Evolutionary conservation across 2,888 invertebrate species (phyloP).

Genomic region (Synergus umbraculus): DNA sequence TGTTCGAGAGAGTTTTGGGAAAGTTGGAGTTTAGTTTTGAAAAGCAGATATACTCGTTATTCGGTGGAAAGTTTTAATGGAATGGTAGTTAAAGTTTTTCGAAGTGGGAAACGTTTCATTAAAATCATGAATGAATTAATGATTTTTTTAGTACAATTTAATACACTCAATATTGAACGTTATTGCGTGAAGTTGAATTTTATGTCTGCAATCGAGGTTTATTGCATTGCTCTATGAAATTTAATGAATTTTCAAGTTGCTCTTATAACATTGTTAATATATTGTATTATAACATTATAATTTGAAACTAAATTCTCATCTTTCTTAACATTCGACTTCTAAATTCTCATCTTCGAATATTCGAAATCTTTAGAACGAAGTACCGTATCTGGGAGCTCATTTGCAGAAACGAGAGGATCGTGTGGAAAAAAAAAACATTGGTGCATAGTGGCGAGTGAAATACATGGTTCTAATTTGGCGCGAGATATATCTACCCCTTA

Average conservation of each 20-base stretch:
- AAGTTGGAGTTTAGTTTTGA: not conserved
- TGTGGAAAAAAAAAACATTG: not conserved
- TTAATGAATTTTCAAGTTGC: too few species aligned
- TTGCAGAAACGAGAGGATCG: not conserved
- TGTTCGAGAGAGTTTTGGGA: not conserved
- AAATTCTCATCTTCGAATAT: not conserved
- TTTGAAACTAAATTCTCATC: not conserved
- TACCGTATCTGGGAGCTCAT: not conserved
- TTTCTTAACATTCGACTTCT: not conserved
- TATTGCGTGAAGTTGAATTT: too few species aligned
- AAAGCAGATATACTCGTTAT: not conserved
- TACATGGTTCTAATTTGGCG: slow-evolving; percentile 35
- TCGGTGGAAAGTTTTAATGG: not conserved
- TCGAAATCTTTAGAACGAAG: not conserved
- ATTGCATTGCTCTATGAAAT: too few species aligned
- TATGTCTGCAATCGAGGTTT: too few species aligned
- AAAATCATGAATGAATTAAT: not conserved
- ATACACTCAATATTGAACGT: too few species aligned
- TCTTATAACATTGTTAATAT: too few species aligned
- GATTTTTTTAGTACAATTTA: too few species aligned
- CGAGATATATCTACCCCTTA: slow-evolving; percentile 16
- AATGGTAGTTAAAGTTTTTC: not conserved
- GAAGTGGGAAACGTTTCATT: not conserved
- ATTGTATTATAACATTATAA: not conserved
- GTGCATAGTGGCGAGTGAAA: slow-evolving; percentile 38